A percentile compares a stretch with the other conserved stretches of the same genome.
phyloP scores from a whole-genome alignment of 2,113 vertebrate genomes.

The Corythornis madagascariensis region DNA sequence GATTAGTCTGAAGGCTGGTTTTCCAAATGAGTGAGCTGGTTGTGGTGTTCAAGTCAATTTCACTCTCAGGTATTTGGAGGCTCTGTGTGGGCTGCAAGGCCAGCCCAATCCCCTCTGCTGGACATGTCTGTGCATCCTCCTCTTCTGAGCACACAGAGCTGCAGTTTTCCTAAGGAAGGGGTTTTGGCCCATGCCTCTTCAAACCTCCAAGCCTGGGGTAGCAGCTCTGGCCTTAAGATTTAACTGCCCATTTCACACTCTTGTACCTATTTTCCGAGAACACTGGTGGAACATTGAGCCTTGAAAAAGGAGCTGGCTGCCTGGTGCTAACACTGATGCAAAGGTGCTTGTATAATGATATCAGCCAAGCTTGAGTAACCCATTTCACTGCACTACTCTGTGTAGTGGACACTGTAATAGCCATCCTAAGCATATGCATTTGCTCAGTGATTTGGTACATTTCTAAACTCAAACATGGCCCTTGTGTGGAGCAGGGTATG shows the following conservation, averaged over 20 bases:
- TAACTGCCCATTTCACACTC: neutral
- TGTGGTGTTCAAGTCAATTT: neutral
- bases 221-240: neutral
- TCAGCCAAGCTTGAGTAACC: neutral
- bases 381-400: neutral
- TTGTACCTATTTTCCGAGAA: neutral
- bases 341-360: neutral
- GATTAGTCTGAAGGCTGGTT: constrained; percentile 17
- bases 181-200: neutral
- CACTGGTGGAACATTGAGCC: accelerated
- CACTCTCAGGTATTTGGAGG: neutral
- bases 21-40: neutral
- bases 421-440: neutral
- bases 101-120: neutral
- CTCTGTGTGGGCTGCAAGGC: neutral
- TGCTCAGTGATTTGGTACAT: neutral
- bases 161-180: neutral
- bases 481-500: neutral
- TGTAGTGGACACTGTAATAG: accelerated
- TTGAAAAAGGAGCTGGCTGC: neutral
- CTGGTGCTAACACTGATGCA: neutral
- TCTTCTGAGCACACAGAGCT: neutral
- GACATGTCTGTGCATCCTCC: neutral
- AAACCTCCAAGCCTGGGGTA: neutral
- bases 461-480: neutral